A percentile compares a stretch with the other conserved stretches of the same genome.
Conservation (phyloP, 2,113 vertebrate species). For the Formicarius rufipectus region DNA sequence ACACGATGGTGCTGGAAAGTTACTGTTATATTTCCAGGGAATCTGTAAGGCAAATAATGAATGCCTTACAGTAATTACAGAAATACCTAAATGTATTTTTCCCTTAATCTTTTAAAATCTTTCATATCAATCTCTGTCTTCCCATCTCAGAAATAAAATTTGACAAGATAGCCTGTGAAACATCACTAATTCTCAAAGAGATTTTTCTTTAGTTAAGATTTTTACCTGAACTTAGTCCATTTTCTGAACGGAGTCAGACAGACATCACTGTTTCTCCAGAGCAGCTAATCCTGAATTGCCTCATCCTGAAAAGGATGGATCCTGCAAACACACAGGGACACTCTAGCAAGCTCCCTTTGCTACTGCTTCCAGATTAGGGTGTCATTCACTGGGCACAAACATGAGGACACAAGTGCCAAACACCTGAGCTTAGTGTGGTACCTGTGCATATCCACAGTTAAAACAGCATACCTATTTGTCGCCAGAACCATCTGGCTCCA, state of each 20-base stretch:
- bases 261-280: neutral
- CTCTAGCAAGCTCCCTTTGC: neutral
- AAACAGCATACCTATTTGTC: fast-evolving
- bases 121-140: neutral
- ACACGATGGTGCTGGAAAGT: neutral
- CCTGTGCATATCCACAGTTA: neutral
- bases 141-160: neutral
- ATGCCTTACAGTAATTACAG: neutral
- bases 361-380: neutral
- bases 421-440: neutral
- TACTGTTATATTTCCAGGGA: neutral
- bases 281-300: neutral
- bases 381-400: neutral
- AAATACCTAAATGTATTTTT: neutral
- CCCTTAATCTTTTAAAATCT: neutral
- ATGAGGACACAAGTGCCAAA: neutral
- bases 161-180: neutral
- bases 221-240: neutral
- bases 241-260: neutral
- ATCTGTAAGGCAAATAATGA: neutral
- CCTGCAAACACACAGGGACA: neutral
- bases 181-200: neutral
- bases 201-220: neutral
- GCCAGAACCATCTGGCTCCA: neutral
- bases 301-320: neutral